Conservation (phyloP, 2,113 vertebrate species). For the Elgaria multicarinata region DNA sequence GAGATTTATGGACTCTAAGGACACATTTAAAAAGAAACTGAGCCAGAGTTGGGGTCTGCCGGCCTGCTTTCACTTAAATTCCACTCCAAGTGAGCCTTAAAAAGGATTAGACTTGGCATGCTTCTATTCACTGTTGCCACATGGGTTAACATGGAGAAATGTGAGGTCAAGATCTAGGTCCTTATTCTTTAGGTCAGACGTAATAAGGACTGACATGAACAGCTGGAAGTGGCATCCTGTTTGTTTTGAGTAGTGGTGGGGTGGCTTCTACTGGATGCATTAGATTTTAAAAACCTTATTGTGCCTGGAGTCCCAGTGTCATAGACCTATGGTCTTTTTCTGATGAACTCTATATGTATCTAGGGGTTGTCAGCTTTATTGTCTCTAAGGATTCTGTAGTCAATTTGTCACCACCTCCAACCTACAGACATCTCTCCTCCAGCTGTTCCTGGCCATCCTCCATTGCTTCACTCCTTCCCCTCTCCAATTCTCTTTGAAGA, state of each 20-base stretch:
- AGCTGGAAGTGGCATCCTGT: conserved; percentile 26
- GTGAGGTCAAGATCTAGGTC: not conserved
- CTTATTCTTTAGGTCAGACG: not conserved
- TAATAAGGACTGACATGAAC: conserved; percentile 34
- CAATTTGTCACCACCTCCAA: not conserved
- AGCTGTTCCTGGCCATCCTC: not conserved
- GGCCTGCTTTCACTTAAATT: not conserved
- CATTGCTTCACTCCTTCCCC: not conserved
- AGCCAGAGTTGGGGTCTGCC: not conserved
- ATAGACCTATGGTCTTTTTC: too few species aligned
- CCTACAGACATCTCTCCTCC: not conserved
- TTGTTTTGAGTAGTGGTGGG: fast-evolving
- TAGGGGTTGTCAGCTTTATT: not conserved
- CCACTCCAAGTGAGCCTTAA: not conserved
- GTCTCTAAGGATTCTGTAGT: not conserved
- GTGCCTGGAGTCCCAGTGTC: not conserved
- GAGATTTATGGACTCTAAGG: not conserved
- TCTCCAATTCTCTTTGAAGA: not conserved
- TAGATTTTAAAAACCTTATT: not conserved
- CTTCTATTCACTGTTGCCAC: not conserved
- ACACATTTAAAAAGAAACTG: not conserved
- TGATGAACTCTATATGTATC: not conserved
- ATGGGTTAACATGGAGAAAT: not conserved
- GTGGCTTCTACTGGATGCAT: fast-evolving
- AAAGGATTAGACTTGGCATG: conserved; percentile 4